Percentiles rank a stretch among this genome's conserved stretches.
Conservation (phyloP, 2,797 vertebrate genomes). For the Strix occidentalis region DNA sequence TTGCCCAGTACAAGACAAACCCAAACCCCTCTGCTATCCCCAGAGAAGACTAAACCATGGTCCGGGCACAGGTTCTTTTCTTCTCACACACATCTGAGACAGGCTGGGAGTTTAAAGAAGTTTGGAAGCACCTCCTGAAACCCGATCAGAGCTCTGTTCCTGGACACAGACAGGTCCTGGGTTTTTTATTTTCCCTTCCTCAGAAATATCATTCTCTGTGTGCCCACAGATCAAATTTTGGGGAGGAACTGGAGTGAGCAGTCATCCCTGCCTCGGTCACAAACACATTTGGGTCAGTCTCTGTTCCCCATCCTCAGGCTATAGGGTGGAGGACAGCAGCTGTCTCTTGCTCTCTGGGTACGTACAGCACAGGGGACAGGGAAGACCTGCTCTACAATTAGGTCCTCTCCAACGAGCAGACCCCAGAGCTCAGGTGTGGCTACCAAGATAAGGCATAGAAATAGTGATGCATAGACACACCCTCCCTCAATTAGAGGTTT, state of each 20-base stretch:
- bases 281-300: no score
- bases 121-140: background rate
- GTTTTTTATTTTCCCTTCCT: background rate
- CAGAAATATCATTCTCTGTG: background rate
- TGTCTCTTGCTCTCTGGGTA: background rate
- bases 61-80: background rate
- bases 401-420: background rate
- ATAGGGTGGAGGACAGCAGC: background rate
- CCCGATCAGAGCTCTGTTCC: background rate
- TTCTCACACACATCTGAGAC: background rate
- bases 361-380: background rate
- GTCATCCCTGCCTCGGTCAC: background rate
- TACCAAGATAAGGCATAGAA: background rate
- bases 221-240: no score
- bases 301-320: background rate
- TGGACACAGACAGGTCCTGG: background rate
- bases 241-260: background rate
- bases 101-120: no score
- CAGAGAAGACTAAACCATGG: background rate
- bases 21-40: background rate
- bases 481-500: rapidly evolving
- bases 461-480: background rate
- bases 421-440: background rate
- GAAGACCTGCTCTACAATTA: no score
- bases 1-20: background rate